Evolutionary conservation across 1,140 invertebrate genomes (phyloP).

Genomic region (Procambarus virginalis): DNA sequence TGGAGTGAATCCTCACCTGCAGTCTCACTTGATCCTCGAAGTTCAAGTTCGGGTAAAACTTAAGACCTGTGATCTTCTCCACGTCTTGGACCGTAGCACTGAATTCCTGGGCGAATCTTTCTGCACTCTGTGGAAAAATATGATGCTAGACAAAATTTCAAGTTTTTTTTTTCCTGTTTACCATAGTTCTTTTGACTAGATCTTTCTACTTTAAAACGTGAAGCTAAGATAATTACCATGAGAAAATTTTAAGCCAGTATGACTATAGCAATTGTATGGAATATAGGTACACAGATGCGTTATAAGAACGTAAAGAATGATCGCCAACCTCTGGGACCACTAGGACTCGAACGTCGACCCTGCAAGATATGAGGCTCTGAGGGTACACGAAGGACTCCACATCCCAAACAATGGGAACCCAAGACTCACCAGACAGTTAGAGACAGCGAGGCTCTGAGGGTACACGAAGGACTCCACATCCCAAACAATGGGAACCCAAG

Average conservation of each 20-base stretch:
- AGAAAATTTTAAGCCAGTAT: too few species aligned
- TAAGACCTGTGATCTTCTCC: constrained; percentile 52
- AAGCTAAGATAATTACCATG: too few species aligned
- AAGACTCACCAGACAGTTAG: constrained; percentile 52
- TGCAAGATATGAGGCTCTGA: constrained; percentile 10
- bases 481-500: too few species aligned
- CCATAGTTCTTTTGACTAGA: too few species aligned
- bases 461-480: constrained; percentile 28
- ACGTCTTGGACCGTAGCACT: constrained; percentile 55
- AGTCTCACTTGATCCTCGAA: constrained; percentile 49
- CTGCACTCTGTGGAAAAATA: constrained; percentile 32
- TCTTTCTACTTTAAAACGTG: too few species aligned
- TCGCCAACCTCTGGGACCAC: too few species aligned
- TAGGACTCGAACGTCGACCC: too few species aligned
- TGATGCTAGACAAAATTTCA: neutral
- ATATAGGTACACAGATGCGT: too few species aligned
- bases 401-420: too few species aligned
- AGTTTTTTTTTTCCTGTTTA: too few species aligned
- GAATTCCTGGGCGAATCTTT: constrained; percentile 50
- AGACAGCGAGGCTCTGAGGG: constrained; percentile 45
- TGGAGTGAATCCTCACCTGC: constrained; percentile 49
- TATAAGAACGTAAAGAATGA: too few species aligned
- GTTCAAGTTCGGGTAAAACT: constrained; percentile 29
- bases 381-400: constrained; percentile 40
- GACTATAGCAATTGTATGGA: too few species aligned